A percentile compares a stretch with the other conserved stretches of the same genome.
These are phyloP conservation scores for Ceraclea dissimilis DNA, from an alignment of 2,888 invertebrate genomes.

Conservation along the genomic window DNA sequence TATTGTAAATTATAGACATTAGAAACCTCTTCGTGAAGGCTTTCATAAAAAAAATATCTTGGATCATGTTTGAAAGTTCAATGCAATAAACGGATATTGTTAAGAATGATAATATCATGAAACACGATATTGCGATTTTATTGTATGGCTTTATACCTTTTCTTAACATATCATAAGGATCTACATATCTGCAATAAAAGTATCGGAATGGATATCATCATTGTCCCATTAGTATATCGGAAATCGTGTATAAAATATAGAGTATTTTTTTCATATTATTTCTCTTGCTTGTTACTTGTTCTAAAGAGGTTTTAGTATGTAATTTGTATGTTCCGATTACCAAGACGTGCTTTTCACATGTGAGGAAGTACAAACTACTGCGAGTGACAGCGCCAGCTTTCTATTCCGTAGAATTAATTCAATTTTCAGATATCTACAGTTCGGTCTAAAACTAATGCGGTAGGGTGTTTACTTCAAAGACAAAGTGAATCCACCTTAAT, in stretches of 20 bases:
- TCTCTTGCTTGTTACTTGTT: too few relatives aligned
- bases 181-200: too few relatives aligned
- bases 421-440: slow-evolving; percentile 12
- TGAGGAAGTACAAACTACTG: background rate
- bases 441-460: slow-evolving; percentile 3
- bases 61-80: background rate
- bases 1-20: slow-evolving; percentile 1
- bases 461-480: slow-evolving; percentile 5
- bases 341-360: too few relatives aligned
- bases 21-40: background rate
- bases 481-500: slow-evolving; percentile 8
- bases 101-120: background rate
- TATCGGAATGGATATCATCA: too few relatives aligned
- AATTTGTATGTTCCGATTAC: background rate
- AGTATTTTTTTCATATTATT: too few relatives aligned
- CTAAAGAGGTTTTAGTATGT: too few relatives aligned
- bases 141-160: too few relatives aligned
- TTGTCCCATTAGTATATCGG: too few relatives aligned
- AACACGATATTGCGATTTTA: background rate
- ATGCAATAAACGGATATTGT: background rate
- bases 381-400: background rate
- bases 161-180: too few relatives aligned
- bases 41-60: background rate
- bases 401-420: slow-evolving; percentile 4
- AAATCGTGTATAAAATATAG: too few relatives aligned